phyloP scores from a whole-genome alignment of 2,888 invertebrate species.

The Ormyrus rosae region DNA sequence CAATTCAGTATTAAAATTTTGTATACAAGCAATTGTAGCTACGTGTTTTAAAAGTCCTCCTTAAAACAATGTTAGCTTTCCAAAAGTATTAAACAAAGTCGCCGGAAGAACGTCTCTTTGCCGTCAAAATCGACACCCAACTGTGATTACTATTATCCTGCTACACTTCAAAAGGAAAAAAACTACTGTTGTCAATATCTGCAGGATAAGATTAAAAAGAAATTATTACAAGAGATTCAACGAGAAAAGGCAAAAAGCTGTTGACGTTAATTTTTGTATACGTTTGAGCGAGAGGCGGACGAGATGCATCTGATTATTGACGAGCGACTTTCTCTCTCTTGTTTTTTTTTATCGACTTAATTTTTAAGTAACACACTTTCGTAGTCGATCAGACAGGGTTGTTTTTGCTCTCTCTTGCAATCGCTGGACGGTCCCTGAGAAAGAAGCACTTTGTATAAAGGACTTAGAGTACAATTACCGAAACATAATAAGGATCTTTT shows the following conservation, averaged over 20 bases:
- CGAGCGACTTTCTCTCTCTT: constrained; percentile 9
- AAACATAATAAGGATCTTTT: constrained; percentile 25
- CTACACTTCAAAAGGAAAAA: constrained; percentile 27
- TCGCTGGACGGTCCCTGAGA: background rate
- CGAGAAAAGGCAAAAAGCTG: constrained; percentile 2
- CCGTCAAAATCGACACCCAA: constrained; percentile 53
- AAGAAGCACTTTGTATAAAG: constrained; percentile 16
- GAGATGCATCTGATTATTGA: constrained; percentile 47
- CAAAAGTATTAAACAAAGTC: background rate
- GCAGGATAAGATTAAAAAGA: constrained; percentile 28
- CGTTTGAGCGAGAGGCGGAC: constrained; percentile 33
- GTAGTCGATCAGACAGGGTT: background rate
- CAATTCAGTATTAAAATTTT: too few relatives aligned
- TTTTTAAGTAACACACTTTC: background rate
- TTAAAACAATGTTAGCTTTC: too few relatives aligned
- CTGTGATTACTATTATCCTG: constrained; percentile 60
- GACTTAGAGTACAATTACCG: constrained; percentile 39
- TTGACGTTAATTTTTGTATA: constrained; percentile 37
- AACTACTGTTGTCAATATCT: constrained; percentile 66
- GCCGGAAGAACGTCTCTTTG: constrained; percentile 14
- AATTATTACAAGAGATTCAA: background rate
- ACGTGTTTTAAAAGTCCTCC: too few relatives aligned
- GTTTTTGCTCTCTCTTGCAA: background rate
- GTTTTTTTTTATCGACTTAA: constrained; percentile 2
- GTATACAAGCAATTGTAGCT: too few relatives aligned